Percentiles rank a stretch among this genome's conserved stretches.
Evolutionary conservation across 2,888 invertebrate genomes (phyloP).

Genomic region (Melanotus villosus): DNA sequence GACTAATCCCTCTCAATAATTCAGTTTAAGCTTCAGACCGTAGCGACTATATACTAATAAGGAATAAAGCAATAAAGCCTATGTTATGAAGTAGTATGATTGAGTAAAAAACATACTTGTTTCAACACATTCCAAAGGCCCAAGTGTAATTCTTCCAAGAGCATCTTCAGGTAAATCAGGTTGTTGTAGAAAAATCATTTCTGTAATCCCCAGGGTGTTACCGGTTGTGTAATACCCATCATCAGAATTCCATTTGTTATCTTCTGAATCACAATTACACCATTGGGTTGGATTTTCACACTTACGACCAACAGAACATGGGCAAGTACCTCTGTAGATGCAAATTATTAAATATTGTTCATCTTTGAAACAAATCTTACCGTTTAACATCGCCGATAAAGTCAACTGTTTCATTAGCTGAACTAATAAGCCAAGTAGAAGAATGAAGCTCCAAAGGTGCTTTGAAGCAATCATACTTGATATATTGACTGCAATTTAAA

Average conservation of each 20-base stretch:
- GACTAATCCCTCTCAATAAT: too few relatives aligned
- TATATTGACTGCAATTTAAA: slow-evolving; percentile 89
- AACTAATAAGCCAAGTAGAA: slow-evolving; percentile 91
- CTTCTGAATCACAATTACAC: slow-evolving; percentile 93
- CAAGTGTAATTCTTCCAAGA: slow-evolving; percentile 89
- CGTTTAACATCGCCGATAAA: slow-evolving; percentile 85
- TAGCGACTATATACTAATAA: too few relatives aligned
- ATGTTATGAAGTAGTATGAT: neutral
- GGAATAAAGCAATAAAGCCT: neutral
- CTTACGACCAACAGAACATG: slow-evolving; percentile 83
- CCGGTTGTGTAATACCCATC: slow-evolving; percentile 88
- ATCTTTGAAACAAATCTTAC: slow-evolving; percentile 56
- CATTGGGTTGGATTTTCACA: slow-evolving; percentile 86
- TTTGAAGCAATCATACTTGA: slow-evolving; percentile 92
- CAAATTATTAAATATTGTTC: slow-evolving; percentile 46
- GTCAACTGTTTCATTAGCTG: slow-evolving; percentile 85
- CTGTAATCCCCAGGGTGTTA: slow-evolving; percentile 88
- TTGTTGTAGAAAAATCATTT: slow-evolving; percentile 92
- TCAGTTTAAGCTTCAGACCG: too few relatives aligned
- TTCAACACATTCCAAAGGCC: slow-evolving; percentile 94
- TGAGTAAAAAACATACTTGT: slow-evolving; percentile 85
- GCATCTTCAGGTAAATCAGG: slow-evolving; percentile 86
- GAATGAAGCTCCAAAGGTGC: slow-evolving; percentile 90
- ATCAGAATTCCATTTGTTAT: slow-evolving; percentile 90
- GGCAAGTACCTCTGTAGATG: slow-evolving; percentile 77